Evolutionary conservation across 1,140 invertebrate species (phyloP).

Genomic region (Drosophila sproati): DNA sequence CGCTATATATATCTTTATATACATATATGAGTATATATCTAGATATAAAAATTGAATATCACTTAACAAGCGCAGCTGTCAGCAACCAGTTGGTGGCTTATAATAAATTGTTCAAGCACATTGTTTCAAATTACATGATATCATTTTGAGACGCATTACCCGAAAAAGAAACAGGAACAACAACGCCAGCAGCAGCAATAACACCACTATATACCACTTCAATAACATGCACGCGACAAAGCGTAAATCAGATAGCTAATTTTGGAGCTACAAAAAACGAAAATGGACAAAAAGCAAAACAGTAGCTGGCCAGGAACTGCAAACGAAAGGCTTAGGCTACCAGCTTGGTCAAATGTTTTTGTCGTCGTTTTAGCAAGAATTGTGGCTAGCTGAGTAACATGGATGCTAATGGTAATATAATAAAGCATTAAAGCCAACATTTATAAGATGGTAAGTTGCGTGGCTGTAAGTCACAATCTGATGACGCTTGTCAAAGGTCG

Average conservation of each 20-base stretch:
- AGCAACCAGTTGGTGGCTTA: conserved; percentile 69
- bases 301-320: conserved; percentile 13
- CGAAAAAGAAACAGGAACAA: conserved; percentile 44
- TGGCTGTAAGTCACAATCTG: conserved; percentile 44
- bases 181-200: conserved; percentile 3
- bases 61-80: conserved; percentile 81
- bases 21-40: conserved; percentile 3
- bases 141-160: conserved; percentile 47
- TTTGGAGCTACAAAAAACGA: conserved; percentile 20
- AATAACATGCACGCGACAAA: conserved; percentile 69
- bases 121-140: conserved; percentile 82
- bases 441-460: neutral
- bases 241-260: conserved; percentile 71
- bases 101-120: conserved; percentile 75
- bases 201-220: neutral
- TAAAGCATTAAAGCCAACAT: conserved; percentile 6
- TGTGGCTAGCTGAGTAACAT: conserved; percentile 30
- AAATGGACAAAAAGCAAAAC: conserved; percentile 3
- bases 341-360: conserved; percentile 50
- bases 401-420: conserved; percentile 27
- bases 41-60: conserved; percentile 74
- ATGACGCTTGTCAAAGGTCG: conserved; percentile 74
- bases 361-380: conserved; percentile 25
- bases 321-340: conserved; percentile 48
- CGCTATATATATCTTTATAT: conserved; percentile 17